Evolutionary conservation across 1,140 invertebrate species (phyloP).

Genomic region (Bombus polaris): DNA sequence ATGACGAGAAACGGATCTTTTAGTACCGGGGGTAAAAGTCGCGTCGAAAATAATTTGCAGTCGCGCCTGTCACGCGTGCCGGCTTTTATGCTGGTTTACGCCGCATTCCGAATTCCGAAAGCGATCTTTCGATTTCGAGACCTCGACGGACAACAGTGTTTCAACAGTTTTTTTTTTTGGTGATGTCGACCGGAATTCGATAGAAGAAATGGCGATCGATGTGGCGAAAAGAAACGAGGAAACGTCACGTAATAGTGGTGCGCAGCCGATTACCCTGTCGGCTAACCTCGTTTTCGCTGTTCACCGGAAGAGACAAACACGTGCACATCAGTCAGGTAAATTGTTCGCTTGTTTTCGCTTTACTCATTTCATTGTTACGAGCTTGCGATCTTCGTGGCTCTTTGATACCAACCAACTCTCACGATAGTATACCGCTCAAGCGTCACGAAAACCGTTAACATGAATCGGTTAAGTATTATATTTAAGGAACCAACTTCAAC

Average conservation of each 20-base stretch:
- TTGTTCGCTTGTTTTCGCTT: constrained; percentile 4
- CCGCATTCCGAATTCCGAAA: constrained; percentile 18
- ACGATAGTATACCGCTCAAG: background rate
- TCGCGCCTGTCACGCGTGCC: constrained; percentile 40
- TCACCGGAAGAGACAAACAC: constrained; percentile 54
- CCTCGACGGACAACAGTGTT: constrained; percentile 26
- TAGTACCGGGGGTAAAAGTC: constrained; percentile 21
- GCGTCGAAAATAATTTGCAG: constrained; percentile 35
- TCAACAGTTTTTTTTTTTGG: constrained; percentile 27
- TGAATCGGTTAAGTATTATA: background rate
- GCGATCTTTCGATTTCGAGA: background rate
- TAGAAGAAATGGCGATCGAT: constrained; percentile 6
- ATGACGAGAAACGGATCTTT: background rate
- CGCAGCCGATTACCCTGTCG: constrained; percentile 52
- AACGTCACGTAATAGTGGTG: constrained; percentile 37
- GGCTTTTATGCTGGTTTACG: constrained; percentile 24
- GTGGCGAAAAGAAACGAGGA: constrained; percentile 34
- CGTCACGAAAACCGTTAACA: background rate
- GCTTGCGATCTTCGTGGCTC: background rate
- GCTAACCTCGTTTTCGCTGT: constrained; percentile 47
- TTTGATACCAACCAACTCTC: background rate
- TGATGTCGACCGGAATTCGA: constrained; percentile 22
- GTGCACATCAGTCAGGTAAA: constrained; percentile 63
- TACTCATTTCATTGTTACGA: background rate
- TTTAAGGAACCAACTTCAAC: background rate